phyloP scores from a whole-genome alignment of 2,797 vertebrate genomes.

The Microctenopoma stevenorrisi region DNA sequence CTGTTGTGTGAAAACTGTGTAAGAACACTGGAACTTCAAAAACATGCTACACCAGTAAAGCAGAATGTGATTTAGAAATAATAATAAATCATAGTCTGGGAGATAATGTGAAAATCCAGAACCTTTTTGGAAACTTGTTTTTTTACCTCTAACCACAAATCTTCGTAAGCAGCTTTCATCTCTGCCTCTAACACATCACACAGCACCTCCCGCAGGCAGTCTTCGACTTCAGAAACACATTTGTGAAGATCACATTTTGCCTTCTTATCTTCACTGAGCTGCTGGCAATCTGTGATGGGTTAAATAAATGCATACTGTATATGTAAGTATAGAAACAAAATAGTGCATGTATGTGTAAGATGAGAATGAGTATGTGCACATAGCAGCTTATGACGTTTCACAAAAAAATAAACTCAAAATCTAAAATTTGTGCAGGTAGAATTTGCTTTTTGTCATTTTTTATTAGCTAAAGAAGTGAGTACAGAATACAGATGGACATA shows the following conservation, averaged over 20 bases:
- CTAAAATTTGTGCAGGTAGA: neutral
- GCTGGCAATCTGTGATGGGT: constrained; percentile 37
- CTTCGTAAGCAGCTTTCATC: constrained; percentile 90
- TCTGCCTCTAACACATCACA: constrained; percentile 90
- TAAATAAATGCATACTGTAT: neutral
- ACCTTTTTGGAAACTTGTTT: too few relatives aligned
- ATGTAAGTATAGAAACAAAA: neutral
- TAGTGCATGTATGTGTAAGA: neutral
- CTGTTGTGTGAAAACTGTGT: too few relatives aligned
- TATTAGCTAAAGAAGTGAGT: neutral
- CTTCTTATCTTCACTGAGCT: neutral
- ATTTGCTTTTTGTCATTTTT: neutral
- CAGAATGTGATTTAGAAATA: neutral
- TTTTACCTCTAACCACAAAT: constrained; percentile 90
- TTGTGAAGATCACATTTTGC: constrained; percentile 58
- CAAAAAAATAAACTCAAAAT: neutral
- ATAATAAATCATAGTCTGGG: neutral
- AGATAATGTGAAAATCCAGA: constrained; percentile 1
- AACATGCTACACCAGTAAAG: neutral
- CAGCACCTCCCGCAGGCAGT: constrained; percentile 86
- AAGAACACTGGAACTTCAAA: too few relatives aligned
- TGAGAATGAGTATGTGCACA: neutral
- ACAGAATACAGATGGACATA: neutral
- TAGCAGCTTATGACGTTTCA: neutral
- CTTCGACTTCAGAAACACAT: constrained; percentile 83